Evolutionary conservation across 2,113 vertebrate species (phyloP), one percentile per base, ranked within the genome.

Genomic region (Ammodytes marinus): DNA sequence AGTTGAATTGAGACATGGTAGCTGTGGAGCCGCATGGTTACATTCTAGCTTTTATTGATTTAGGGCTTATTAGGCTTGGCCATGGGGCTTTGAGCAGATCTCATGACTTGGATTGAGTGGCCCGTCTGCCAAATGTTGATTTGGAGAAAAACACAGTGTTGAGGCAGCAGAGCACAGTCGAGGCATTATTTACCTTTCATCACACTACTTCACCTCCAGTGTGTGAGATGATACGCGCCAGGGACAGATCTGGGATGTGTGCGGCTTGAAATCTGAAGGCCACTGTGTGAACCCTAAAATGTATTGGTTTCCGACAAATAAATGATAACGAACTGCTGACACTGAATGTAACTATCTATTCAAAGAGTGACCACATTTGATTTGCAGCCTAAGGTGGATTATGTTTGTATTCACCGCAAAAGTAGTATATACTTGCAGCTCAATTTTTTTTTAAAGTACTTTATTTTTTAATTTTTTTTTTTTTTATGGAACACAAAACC

Each of bases 101-200:
- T 82, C 84, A 81, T 89, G 89, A 90, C 88, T 88, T 71, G 75
- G 77, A 87, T 84, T 83, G 65, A 84, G 85, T 37, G 55, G 72
- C 58, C 9, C 0, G 40, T 67, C 64, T 87, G 73, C 79, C 82
- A 90, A 87, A 84, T 87, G 77, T 65, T 86, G 79, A 82, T 90
- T 79, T 63, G 77, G 74, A 87, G 79, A 53, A 77, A 63, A 40
- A 72, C 27, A 68, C 83, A 73, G 77, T 52, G 55, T 17, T 40
- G 35, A 74, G 55, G 27, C 61, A 52, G 57, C 19, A 37, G 66
- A 52, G 57, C 35, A 65, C 77, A 85, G 57, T 19, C 67, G 66
- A 77, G 50, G 9, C 74, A 37, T 80, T 90, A 77, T 78, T 47
- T 69, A 52, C 17, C 3, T 14, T n/a, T 17, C 67, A 53, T 69